A percentile compares a stretch with the other conserved stretches of the same genome.
Conservation (phyloP, 23 tunicate genomes). For the Pegea sp. region DNA sequence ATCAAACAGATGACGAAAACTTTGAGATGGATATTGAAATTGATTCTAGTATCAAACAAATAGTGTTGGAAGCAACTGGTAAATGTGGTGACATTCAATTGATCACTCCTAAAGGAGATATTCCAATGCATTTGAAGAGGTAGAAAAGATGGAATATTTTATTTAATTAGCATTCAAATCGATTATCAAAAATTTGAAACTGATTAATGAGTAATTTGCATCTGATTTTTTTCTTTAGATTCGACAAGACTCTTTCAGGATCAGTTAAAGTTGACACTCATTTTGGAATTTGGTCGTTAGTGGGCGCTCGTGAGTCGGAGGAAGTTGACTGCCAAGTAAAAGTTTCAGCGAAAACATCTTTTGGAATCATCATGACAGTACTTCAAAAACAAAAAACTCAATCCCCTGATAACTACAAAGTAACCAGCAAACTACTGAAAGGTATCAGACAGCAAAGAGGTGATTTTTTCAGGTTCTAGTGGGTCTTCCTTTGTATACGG, state of each 20-base stretch:
- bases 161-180: too few species aligned
- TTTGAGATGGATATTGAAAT: too few species aligned
- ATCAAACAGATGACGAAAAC: too few species aligned
- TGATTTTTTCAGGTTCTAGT: slow-evolving; percentile 5
- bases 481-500: slow-evolving; percentile 13
- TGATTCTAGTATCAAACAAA: not conserved
- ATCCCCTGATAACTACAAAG: not conserved
- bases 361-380: not conserved
- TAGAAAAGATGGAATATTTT: too few species aligned
- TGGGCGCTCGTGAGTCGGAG: too few species aligned
- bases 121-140: too few species aligned
- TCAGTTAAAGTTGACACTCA: too few species aligned
- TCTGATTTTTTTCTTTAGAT: too few species aligned
- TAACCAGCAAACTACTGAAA: not conserved
- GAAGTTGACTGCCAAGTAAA: not conserved
- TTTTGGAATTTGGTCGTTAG: too few species aligned
- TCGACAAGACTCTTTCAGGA: too few species aligned
- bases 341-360: not conserved
- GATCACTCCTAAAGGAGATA: not conserved
- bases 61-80: not conserved
- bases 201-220: too few species aligned
- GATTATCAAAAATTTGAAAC: too few species aligned
- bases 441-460: not conserved
- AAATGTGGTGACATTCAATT: not conserved
- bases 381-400: not conserved